These are phyloP conservation scores for Stenopsyche tienmushanensis DNA, from an alignment of 1,140 invertebrate species.

Conservation along the genomic window DNA sequence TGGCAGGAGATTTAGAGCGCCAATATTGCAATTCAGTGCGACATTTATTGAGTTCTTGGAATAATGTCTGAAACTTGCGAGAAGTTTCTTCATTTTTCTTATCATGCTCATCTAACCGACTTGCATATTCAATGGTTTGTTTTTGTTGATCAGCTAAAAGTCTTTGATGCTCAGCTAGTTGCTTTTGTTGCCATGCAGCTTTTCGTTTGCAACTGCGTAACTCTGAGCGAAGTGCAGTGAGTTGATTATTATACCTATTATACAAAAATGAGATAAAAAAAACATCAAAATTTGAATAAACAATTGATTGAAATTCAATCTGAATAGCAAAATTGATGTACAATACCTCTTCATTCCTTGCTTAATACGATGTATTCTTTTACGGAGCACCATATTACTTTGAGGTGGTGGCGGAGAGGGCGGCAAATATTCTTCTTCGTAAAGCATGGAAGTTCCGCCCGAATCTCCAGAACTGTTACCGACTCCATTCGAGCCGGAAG, in stretches of 20 bases:
- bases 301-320: neutral
- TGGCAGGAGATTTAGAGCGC: constrained; percentile 81
- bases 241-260: constrained; percentile 75
- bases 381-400: constrained; percentile 80
- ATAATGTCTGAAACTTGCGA: constrained; percentile 81
- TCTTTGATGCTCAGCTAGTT: constrained; percentile 80
- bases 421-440: constrained; percentile 57
- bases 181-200: constrained; percentile 78
- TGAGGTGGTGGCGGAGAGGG: constrained; percentile 67
- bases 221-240: constrained; percentile 73
- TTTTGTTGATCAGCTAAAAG: constrained; percentile 72
- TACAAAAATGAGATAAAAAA: constrained; percentile 29
- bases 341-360: constrained; percentile 79
- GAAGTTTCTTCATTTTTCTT: constrained; percentile 88
- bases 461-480: constrained; percentile 48
- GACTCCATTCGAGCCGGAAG: constrained; percentile 51
- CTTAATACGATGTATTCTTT: constrained; percentile 82
- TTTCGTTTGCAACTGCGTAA: constrained; percentile 76
- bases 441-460: constrained; percentile 51
- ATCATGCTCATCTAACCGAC: constrained; percentile 80
- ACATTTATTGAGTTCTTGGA: constrained; percentile 88
- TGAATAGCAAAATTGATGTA: neutral
- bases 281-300: constrained; percentile 23
- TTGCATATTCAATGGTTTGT: constrained; percentile 76
- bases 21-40: constrained; percentile 88